Base-by-base conservation (phyloP, 2,888 invertebrate genomes). In the Lacanobia wlatinum region DNA sequence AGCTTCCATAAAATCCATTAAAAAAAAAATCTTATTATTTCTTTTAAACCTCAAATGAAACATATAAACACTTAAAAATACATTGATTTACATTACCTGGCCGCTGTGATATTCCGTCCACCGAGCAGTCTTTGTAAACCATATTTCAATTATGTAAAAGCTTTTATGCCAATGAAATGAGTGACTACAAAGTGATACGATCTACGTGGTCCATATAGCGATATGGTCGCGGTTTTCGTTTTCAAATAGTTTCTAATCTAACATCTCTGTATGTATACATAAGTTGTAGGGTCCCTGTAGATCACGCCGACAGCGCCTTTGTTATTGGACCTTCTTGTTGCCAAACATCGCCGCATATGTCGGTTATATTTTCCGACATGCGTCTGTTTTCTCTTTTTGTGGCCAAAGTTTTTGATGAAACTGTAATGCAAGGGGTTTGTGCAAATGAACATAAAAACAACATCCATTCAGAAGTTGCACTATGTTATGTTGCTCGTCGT, bases 121-220 rank as follows among this genome's bases (percentile, higher is more conserved):
- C 52, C 67, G 70, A 81, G 28, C 52, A 65, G 70, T 70, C 73
- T 84, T 80, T 78, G 72, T 64, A 70, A 70, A 78, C 70, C 70
- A 76, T 74, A 84, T 84, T 83, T 85, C 70, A 84, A 83, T 85
- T 85, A 81, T 84, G 74, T 83, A 76, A 85, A 84, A 84, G 85
- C 84, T 76, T 80, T 83, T 80, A 84, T 77, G 72, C 70, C 71
- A 81, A 78, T 85, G 78, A 84, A 84, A 85, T 78, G 78, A 80
- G 78, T 76, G 85, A 83, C 73, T 83, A 78, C 85, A 80, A 78
- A 84, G 85, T 85, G 80, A 84, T 83, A 84, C 72, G 72, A 83
- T 85, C 84, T 83, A 66, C 58, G 68, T 84, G 68, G 83, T 71
- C 69, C 61, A 77, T 70, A 73, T 61, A 72, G 62, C 56, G 73